phyloP scores from a whole-genome alignment of 2,888 invertebrate genomes.

The Stenodema calcarata region DNA sequence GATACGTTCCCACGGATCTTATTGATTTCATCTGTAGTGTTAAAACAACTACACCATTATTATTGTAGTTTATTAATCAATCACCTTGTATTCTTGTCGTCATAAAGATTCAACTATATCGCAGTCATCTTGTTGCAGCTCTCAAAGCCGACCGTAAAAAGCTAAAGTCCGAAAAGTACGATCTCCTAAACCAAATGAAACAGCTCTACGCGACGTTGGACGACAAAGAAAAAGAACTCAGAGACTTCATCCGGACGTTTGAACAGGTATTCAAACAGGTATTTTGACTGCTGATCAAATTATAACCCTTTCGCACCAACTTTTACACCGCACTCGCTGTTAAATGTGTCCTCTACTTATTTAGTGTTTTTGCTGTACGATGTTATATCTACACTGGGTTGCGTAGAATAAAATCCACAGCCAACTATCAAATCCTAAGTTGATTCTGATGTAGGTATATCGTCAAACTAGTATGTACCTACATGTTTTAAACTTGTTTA shows the following conservation, averaged over 20 bases:
- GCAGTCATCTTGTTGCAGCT: slow-evolving; percentile 62
- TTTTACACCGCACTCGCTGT: neutral
- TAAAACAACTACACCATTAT: neutral
- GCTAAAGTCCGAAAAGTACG: slow-evolving; percentile 91
- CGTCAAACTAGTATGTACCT: no score
- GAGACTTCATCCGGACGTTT: slow-evolving; percentile 93
- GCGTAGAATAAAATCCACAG: neutral
- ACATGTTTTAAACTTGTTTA: no score
- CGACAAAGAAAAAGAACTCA: slow-evolving; percentile 90
- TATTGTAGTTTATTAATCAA: neutral
- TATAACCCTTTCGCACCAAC: neutral
- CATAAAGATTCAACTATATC: neutral
- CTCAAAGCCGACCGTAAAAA: slow-evolving; percentile 89
- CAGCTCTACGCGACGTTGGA: slow-evolving; percentile 92
- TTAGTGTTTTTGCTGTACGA: neutral
- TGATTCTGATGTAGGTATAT: neutral
- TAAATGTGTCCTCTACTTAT: neutral
- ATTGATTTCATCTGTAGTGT: neutral
- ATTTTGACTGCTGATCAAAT: slow-evolving; percentile 43
- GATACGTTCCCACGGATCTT: neutral
- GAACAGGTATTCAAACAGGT: slow-evolving; percentile 72
- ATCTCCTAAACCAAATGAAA: slow-evolving; percentile 91
- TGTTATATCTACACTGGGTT: neutral
- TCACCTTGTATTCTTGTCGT: neutral
- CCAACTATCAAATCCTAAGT: neutral